Percentiles rank a stretch among this genome's conserved stretches.
These are phyloP conservation scores for Pagetopsis macropterus DNA, from an alignment of 2,797 vertebrate genomes.

Conservation along the genomic window DNA sequence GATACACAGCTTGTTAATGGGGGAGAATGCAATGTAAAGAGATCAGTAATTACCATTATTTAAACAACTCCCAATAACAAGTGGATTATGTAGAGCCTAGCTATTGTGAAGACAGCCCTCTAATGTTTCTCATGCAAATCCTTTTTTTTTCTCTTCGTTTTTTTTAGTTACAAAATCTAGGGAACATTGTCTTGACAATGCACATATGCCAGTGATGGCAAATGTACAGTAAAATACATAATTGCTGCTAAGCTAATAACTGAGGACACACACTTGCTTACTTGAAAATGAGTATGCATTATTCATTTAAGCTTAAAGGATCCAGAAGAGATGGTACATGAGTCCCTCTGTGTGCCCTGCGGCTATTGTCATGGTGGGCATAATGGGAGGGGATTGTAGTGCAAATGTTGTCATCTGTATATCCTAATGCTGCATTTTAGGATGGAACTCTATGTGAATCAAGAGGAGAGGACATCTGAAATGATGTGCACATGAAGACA, in stretches of 20 bases:
- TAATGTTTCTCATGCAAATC: slow-evolving; percentile 71
- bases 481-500: slow-evolving; percentile 41
- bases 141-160: slow-evolving; percentile 31
- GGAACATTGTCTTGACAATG: slow-evolving; percentile 51
- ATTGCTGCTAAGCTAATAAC: slow-evolving; percentile 58
- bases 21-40: slow-evolving; percentile 81
- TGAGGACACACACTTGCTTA: slow-evolving; percentile 56
- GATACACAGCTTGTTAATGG: slow-evolving; percentile 81
- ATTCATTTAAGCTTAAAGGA: slow-evolving; percentile 72
- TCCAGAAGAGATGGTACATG: slow-evolving; percentile 68
- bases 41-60: slow-evolving; percentile 86
- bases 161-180: slow-evolving; percentile 50
- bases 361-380: slow-evolving; percentile 73
- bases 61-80: slow-evolving; percentile 83
- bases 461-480: slow-evolving; percentile 25
- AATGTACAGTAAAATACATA: slow-evolving; percentile 60
- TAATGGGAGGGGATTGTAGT: slow-evolving; percentile 67
- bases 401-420: slow-evolving; percentile 71
- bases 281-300: slow-evolving; percentile 66
- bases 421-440: slow-evolving; percentile 65
- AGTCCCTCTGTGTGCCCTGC: slow-evolving; percentile 61
- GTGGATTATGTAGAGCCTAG: slow-evolving; percentile 74
- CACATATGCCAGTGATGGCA: slow-evolving; percentile 39
- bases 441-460: slow-evolving; percentile 41
- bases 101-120: slow-evolving; percentile 71